Evolutionary conservation across 2,888 invertebrate genomes (phyloP).

Genomic region (Rambutsinella grinnellia): DNA sequence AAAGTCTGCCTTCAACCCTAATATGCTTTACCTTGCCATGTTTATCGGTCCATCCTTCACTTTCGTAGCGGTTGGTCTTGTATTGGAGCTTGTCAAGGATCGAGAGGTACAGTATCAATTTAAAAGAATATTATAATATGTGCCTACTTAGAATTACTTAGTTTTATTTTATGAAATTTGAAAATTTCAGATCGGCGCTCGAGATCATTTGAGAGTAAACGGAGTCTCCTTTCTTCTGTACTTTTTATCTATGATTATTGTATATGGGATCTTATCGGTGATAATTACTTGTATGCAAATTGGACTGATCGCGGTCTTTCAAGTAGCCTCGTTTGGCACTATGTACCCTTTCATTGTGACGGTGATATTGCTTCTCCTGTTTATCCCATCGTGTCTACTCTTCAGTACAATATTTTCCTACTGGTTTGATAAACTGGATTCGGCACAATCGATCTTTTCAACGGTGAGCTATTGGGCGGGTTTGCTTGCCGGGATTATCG

Average conservation of each 20-base stretch:
- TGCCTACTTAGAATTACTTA: neutral
- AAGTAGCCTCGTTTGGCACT: constrained; percentile 78
- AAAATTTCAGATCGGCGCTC: constrained; percentile 79
- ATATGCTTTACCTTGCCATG: constrained; percentile 81
- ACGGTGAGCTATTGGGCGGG: constrained; percentile 83
- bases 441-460: constrained; percentile 84
- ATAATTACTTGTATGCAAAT: constrained; percentile 78
- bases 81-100: constrained; percentile 85
- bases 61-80: constrained; percentile 81
- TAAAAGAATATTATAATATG: neutral
- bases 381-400: constrained; percentile 82
- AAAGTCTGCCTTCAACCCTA: constrained; percentile 70
- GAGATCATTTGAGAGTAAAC: constrained; percentile 85
- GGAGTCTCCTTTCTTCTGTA: constrained; percentile 83
- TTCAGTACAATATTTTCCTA: constrained; percentile 84
- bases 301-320: constrained; percentile 77
- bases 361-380: constrained; percentile 77
- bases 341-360: constrained; percentile 79
- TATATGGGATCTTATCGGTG: constrained; percentile 79
- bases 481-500: constrained; percentile 45
- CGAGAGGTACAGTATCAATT: constrained; percentile 75
- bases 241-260: constrained; percentile 81
- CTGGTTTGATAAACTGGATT: constrained; percentile 85
- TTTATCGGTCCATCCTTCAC: constrained; percentile 87
- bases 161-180: neutral